Base-by-base conservation (phyloP, 2,113 vertebrate genomes). In the Eleginops maclovinus region DNA sequence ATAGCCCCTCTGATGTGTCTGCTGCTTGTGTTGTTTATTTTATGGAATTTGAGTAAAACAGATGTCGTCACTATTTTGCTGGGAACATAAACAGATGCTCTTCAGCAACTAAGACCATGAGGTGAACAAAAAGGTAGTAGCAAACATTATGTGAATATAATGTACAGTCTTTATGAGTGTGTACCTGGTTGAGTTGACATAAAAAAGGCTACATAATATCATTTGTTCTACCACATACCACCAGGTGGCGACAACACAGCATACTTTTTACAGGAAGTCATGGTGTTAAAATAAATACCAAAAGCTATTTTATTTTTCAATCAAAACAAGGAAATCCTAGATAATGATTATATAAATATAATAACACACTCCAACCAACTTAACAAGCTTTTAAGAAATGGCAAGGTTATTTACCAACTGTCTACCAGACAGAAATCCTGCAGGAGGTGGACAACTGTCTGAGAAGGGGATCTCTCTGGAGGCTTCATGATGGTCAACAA, bases 171-270 rank as follows among this genome's bases (percentile, higher is more conserved):
- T 36, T 36, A 36, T 36, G 31, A 10, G 14, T 16, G 4, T 22
- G 0, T 43, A 54, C 16, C 10, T n/a, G 50, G 4, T 3, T 24
- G 31, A n/a, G 43, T n/a, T 21, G 6, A 50, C 9, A 13, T 40
- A 46, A 73, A 74, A n/a, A 51, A 50, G 4, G 9, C 28, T 5
- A 15, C 4, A 31, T 40, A 43, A 66, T 84, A 76, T 28, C 53
- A 41, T 70, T n/a, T n/a, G n/a, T n/a, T 47, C 4, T 12, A 19
- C 4, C 31, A 7, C 9, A 4, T 19, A 26, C 93, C 93, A 86
- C 81, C 75, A 93, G 94, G 92, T 92, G 93, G 92, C 47, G 86
- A 92, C 78, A 83, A 62, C 74, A 65, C 75, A 47, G 51, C 75
- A 83, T 26, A 36, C 22, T 40, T 55, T 7, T 49, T 2, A 13